Base-by-base conservation (phyloP, 92 coral and sea anemone species). In the Porites cylindrica region DNA sequence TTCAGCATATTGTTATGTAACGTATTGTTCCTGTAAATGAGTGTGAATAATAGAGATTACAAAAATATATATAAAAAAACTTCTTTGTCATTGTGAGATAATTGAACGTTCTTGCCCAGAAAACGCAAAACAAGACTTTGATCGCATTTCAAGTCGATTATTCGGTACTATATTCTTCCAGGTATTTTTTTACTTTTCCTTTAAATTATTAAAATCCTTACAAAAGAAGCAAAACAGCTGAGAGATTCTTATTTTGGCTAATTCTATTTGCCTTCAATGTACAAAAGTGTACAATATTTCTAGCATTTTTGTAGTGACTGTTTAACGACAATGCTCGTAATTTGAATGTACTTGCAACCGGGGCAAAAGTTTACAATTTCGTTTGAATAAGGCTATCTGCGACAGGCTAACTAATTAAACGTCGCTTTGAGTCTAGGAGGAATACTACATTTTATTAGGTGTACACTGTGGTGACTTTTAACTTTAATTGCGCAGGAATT, bases 11-110 rank as follows among this genome's bases (percentile, higher is more conserved):
- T 13, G 62, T 20, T 38, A 38, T 63, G 16, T 50, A 65, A 65
- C 64, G 10, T 43, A 50, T 64, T 79, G 83, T 65, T 79, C n/a
- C 51, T 38, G 56, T 24, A 50, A 79, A 64, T 65, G 83, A 12
- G 72, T 53, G 64, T 77, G 68, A 47, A 16, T 29, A 12, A 61
- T 2, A 59, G 14, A 23, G 8, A 60, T 5, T 78, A 29, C 19
- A 23, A 32, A 78, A 63, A 16, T 62, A 16, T 62, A 62, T 10
- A 56, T 56, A 56, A 0, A 14, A 0, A 62, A 6, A 14, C 16
- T 62, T 1, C 8, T 19, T 62, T n/a, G n/a, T 62, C 66, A 7
- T 7, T 7, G 66, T n/a, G 6, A 62, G n/a, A 62, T 62, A 62
- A 62, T 16, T 16, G 66, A 62, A 18, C 66, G 13, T 59, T 62